A percentile compares a stretch with the other conserved stretches of the same genome.
Conservation (phyloP, 2,888 invertebrate species). For the Mythimna pallens region DNA sequence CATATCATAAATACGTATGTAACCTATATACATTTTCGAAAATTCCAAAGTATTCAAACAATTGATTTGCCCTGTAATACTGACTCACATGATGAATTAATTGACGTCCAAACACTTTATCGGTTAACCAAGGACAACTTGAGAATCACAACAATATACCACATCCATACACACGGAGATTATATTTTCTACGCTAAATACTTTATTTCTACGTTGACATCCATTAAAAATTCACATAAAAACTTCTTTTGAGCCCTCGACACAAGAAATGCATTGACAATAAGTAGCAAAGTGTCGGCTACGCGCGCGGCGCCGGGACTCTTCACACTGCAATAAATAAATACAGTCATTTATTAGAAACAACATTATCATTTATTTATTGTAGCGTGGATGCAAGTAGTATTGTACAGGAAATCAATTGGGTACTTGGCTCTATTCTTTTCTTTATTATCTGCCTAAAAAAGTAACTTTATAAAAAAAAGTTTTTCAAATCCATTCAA, state of each 20-base stretch:
- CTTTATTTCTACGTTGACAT: slow-evolving; percentile 74
- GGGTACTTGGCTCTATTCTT: neutral
- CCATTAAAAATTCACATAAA: slow-evolving; percentile 87
- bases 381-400: slow-evolving; percentile 55
- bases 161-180: slow-evolving; percentile 73
- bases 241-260: slow-evolving; percentile 88
- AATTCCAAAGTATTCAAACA: slow-evolving; percentile 60
- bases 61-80: slow-evolving; percentile 87
- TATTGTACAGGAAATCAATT: slow-evolving; percentile 57
- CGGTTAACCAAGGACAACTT: slow-evolving; percentile 68
- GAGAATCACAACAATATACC: slow-evolving; percentile 74
- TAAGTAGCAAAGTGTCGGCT: slow-evolving; percentile 64
- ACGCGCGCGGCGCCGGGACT: slow-evolving; percentile 61
- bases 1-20: slow-evolving; percentile 43
- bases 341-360: slow-evolving; percentile 50
- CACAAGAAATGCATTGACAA: slow-evolving; percentile 81
- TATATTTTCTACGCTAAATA: slow-evolving; percentile 74
- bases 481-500: too few relatives aligned
- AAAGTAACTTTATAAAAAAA: too few relatives aligned
- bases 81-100: slow-evolving; percentile 85
- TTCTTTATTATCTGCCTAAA: too few relatives aligned
- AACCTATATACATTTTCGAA: slow-evolving; percentile 18
- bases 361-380: slow-evolving; percentile 59
- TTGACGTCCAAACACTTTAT: slow-evolving; percentile 77
- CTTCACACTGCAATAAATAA: slow-evolving; percentile 82